phyloP scores from a whole-genome alignment of 2,888 invertebrate genomes.

The Theristus sp. region DNA sequence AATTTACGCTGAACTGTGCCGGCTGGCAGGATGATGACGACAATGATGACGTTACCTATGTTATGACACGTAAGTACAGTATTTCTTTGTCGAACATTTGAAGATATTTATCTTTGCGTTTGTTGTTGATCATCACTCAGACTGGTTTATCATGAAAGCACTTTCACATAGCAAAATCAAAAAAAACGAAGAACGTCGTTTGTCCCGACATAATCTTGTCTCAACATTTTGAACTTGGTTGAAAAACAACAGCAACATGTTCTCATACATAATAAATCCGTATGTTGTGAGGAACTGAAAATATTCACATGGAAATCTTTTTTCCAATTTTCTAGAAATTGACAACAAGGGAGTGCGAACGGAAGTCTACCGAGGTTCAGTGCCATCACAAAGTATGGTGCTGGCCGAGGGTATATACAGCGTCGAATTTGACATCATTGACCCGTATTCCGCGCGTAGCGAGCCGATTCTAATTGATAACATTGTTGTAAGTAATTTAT shows the following conservation, averaged over 20 bases:
- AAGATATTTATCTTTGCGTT: no score
- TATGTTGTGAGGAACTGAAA: no score
- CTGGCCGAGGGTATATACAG: neutral
- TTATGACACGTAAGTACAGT: neutral
- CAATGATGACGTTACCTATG: neutral
- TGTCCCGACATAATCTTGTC: no score
- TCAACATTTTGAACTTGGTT: no score
- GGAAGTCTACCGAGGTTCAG: neutral
- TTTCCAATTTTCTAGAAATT: neutral
- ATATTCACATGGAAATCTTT: neutral
- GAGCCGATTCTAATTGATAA: neutral
- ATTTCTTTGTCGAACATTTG: no score
- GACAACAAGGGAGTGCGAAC: neutral
- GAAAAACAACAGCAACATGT: no score
- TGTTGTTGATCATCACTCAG: no score
- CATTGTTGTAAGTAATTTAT: neutral
- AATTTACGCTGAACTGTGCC: neutral
- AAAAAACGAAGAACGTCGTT: no score
- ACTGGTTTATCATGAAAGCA: no score
- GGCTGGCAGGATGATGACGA: neutral
- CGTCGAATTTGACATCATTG: neutral
- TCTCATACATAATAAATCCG: no score
- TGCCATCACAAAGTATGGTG: neutral
- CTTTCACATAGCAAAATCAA: no score
- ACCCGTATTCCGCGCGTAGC: neutral